Evolutionary conservation across 2,797 vertebrate genomes (phyloP).

Genomic region (Muraenolepis orangiensis): DNA sequence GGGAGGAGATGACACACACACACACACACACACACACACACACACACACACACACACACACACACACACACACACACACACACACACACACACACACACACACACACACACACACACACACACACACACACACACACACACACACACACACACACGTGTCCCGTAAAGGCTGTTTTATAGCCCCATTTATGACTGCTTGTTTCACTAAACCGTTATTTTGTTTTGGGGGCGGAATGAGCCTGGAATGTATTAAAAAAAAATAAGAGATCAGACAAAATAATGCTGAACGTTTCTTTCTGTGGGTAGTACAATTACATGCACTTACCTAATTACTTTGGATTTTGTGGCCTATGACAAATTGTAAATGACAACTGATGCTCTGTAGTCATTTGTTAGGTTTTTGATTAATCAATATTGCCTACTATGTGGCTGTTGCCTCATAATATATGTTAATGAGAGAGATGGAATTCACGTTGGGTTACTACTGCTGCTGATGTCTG

Average conservation of each 20-base stretch:
- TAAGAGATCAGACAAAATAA: too few species aligned
- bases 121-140: conserved; percentile 7
- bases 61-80: conserved; percentile 10
- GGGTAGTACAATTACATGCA: neutral
- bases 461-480: conserved; percentile 21
- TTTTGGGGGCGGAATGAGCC: too few species aligned
- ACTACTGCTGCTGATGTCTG: conserved; percentile 28
- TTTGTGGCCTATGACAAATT: neutral
- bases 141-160: conserved; percentile 7
- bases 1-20: conserved; percentile 20
- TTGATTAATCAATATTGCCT: neutral
- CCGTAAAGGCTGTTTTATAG: too few species aligned
- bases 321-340: neutral
- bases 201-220: too few species aligned
- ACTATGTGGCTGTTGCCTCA: conserved; percentile 6
- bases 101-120: conserved; percentile 10
- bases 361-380: neutral
- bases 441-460: conserved; percentile 19
- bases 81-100: conserved; percentile 8
- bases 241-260: too few species aligned
- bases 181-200: too few species aligned
- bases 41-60: conserved; percentile 6
- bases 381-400: neutral
- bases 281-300: too few species aligned
- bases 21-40: conserved; percentile 9